Evolutionary conservation across 2,797 vertebrate species (phyloP), one percentile per base, ranked within the genome.

Genomic region (Allobates femoralis): DNA sequence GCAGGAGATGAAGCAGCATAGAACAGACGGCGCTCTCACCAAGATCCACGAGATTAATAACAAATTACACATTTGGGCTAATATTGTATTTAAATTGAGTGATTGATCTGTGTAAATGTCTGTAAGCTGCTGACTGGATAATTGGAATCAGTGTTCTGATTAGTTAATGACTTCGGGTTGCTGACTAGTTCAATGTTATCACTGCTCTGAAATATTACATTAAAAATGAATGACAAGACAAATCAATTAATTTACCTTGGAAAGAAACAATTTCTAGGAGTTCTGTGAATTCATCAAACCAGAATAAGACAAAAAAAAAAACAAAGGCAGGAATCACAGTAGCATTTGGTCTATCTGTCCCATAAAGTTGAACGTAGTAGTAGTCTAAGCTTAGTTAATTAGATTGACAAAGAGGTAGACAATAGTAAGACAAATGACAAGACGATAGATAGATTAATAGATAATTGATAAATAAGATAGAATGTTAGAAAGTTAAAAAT

Each of bases 141-240:
- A 69, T 69, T 75, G 73, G 73, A 75, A 53, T 19, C 46, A 51
- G 46, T 51, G 41, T 51, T 28, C 46, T 51, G 73, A 51, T 75
- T 75, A 51, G 73, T 28, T 53, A 75, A 28, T 51, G 46, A 51
- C 46, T 28, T 51, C 46, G 51, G 73, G 50, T 28, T 75, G 73
- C 46, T 28, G 50, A 51, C n/a, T 30, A 46, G 23, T 19, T 75
- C 46, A 3, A 28, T 75, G 73, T 75, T 51, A 53, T 53, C 14
- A 26, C 73, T 41, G 73, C 73, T 51, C 50, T 75, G 50, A 75
- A 75, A 75, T 75, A 75, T 53, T 51, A 53, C 73, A 41, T 58
- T 7, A 73, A 73, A 83, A 74, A n/a, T 73, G 71, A 58, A 32
- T 55, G 55, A 78, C 30, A 51, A 28, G 55, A 78, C 76, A 75